A percentile compares a stretch with the other conserved stretches of the same genome.
phyloP scores from a whole-genome alignment of 1,140 invertebrate genomes.

The Heliothis subflexa region DNA sequence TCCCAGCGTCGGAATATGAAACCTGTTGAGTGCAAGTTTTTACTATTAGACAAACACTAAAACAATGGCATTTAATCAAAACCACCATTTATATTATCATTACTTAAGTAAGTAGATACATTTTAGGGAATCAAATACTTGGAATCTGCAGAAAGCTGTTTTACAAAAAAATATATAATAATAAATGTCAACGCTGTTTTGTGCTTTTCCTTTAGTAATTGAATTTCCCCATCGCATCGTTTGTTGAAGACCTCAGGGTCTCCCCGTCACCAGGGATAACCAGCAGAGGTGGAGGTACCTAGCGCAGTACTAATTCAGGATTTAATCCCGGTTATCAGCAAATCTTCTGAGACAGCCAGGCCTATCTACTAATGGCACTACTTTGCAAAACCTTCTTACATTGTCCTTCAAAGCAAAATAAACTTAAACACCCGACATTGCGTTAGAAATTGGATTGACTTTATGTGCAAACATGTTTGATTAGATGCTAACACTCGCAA shows the following conservation, averaged over 20 bases:
- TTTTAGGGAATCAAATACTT: too few species aligned
- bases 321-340: conserved; percentile 70
- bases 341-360: conserved; percentile 72
- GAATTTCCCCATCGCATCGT: not conserved
- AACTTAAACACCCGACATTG: conserved; percentile 25
- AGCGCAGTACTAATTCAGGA: conserved; percentile 62
- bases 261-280: not conserved
- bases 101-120: too few species aligned
- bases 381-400: conserved; percentile 64
- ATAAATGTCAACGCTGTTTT: too few species aligned
- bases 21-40: too few species aligned
- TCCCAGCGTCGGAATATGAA: too few species aligned
- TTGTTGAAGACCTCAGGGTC: not conserved
- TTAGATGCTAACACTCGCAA: conserved; percentile 69
- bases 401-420: not conserved
- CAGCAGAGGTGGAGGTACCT: conserved; percentile 47
- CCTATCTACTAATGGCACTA: conserved; percentile 69
- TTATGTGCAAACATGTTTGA: conserved; percentile 67
- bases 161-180: too few species aligned
- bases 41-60: too few species aligned
- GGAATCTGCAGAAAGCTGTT: too few species aligned
- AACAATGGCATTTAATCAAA: too few species aligned
- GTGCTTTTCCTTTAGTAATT: too few species aligned
- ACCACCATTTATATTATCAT: too few species aligned
- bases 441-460: conserved; percentile 51